Percentiles rank a stretch among this genome's conserved stretches.
phyloP scores from a whole-genome alignment of 2,797 vertebrate genomes.

The Tympanoctomys barrerae region DNA sequence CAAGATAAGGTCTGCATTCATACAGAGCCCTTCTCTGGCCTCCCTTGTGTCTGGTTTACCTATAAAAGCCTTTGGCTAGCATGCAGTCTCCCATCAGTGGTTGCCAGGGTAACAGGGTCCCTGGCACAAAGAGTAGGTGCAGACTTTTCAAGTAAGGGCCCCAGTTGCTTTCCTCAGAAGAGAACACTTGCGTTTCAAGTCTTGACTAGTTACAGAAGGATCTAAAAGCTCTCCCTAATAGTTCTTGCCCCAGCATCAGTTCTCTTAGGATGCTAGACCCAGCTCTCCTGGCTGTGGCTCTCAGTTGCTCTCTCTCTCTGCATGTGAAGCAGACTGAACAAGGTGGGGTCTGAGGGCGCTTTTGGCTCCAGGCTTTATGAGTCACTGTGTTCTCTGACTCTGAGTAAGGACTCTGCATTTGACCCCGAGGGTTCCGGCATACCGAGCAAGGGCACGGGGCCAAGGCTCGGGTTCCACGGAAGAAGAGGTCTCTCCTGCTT shows the following conservation, averaged over 20 bases:
- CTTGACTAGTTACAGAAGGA: neutral
- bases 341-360: neutral
- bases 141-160: neutral
- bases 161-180: neutral
- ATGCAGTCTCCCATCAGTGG: neutral
- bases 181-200: neutral
- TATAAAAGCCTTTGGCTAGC: neutral
- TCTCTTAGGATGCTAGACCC: neutral
- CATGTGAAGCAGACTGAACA: neutral
- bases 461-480: accelerated
- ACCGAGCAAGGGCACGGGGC: neutral
- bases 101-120: constrained; percentile 59
- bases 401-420: neutral
- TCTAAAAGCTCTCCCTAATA: neutral
- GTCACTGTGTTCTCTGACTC: neutral
- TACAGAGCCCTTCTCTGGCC: neutral
- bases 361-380: neutral
- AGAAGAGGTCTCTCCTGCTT: neutral
- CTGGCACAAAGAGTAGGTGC: neutral
- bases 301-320: neutral
- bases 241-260: neutral
- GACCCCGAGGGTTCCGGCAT: accelerated
- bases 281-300: no score
- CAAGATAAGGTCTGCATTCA: no score
- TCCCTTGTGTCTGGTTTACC: neutral